Base-by-base conservation (phyloP, 1,140 invertebrate genomes). In the Acromyrmex charruanus region DNA sequence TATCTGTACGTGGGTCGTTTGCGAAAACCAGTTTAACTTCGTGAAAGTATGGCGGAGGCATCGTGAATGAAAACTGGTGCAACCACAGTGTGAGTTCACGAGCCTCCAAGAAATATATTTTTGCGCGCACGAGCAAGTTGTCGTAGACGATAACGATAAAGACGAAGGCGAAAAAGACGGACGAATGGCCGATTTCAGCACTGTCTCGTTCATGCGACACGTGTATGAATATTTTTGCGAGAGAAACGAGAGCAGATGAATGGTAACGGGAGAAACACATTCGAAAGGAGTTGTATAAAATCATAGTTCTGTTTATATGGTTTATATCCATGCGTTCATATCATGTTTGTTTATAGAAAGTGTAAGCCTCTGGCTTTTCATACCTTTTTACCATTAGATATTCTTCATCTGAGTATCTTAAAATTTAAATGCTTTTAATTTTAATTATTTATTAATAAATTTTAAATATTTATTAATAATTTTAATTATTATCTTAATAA, bases 11-110 rank as follows among this genome's bases (percentile, higher is more conserved):
- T 49, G 68, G 55, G 14, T 82, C 53, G 65, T 58, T 84, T 74
- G 71, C 66, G 88, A 72, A 80, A 90, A 87, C 89, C 88, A 90
- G 89, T 89, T 90, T 89, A 89, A 85, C 85, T 28, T 77, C 55
- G 88, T 74, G 89, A 80, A 87, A 87, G 89, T 85, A 77, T 58
- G 81, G 61, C 63, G 80, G 75, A 87, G 71, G 58, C 63, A 69
- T 65, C 65, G 85, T 61, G 85, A 84, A 89, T 89, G 88, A 89
- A 89, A 89, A 90, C 85, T 80, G 66, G 88, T 72, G 66, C 71
- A 81, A 79, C 85, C 58, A 44, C 77, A 82, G 66, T 51, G 66
- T 51, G 63, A 85, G 44, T 18, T n/a, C 39, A 10, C 35, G 71
- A 53, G 21, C 66, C 74, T 75, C 44, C 53, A 89, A 81, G 80